phyloP scores from a whole-genome alignment of 2,113 vertebrate genomes.

The Thamnaconus septentrionalis region DNA sequence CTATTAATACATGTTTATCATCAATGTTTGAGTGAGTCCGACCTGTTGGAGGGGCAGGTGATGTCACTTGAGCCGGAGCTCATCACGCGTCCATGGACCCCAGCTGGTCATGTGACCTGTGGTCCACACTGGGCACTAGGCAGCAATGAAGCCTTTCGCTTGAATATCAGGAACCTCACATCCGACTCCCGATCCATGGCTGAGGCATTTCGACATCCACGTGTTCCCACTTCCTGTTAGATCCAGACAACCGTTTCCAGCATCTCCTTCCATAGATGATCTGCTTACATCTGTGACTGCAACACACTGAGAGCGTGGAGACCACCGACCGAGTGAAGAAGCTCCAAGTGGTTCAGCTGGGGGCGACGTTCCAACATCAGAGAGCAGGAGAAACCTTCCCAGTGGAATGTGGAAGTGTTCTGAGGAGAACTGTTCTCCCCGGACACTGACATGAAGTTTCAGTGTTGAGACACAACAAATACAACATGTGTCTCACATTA shows the following conservation, averaged over 20 bases:
- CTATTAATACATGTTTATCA: conserved; percentile 62
- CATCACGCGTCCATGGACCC: too few relatives aligned
- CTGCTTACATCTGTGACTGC: too few relatives aligned
- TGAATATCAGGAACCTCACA: conserved; percentile 65
- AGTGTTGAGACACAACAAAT: conserved; percentile 15
- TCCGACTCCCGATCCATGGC: conserved; percentile 69
- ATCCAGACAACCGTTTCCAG: conserved; percentile 42
- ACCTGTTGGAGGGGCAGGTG: conserved; percentile 40
- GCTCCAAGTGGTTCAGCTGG: too few relatives aligned
- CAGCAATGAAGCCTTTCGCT: too few relatives aligned
- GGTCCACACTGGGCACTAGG: too few relatives aligned
- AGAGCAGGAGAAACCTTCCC: too few relatives aligned
- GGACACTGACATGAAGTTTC: neutral
- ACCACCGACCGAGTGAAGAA: neutral
- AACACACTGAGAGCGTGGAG: neutral
- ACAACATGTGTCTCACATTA: conserved; percentile 51
- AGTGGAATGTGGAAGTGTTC: too few relatives aligned
- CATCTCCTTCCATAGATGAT: conserved; percentile 19
- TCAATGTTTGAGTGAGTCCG: conserved; percentile 58
- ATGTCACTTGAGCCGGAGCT: conserved; percentile 27
- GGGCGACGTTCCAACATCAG: too few relatives aligned
- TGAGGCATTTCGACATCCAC: conserved; percentile 65
- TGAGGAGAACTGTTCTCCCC: too few relatives aligned
- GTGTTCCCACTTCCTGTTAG: conserved; percentile 56
- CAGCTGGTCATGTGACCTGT: too few relatives aligned